Evolutionary conservation across 2,113 vertebrate species (phyloP).

Genomic region (Pterocles burchelli): DNA sequence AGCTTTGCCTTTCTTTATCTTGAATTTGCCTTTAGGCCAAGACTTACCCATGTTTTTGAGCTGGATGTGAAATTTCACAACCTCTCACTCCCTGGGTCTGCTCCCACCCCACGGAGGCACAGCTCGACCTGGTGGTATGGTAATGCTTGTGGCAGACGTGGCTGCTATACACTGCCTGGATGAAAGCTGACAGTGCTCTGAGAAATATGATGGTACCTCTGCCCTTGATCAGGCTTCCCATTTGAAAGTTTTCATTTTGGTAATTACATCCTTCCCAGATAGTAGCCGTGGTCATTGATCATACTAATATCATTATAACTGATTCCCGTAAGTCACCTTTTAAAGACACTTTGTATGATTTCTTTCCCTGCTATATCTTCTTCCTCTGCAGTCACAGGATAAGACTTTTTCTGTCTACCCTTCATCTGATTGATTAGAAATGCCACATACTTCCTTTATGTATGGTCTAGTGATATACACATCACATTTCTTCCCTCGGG

Average conservation of each 20-base stretch:
- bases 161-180: not conserved
- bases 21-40: not conserved
- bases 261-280: constrained; percentile 64
- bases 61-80: not conserved
- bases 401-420: constrained; percentile 45
- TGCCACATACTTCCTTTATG: constrained; percentile 46
- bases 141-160: not conserved
- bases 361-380: not conserved
- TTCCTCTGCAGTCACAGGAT: constrained; percentile 21
- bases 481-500: constrained; percentile 63
- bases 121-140: not conserved
- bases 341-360: constrained; percentile 40
- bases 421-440: constrained; percentile 41
- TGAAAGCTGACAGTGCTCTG: constrained; percentile 36
- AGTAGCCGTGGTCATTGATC: constrained; percentile 41
- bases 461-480: constrained; percentile 46
- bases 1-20: not conserved
- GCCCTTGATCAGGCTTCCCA: constrained; percentile 46
- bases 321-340: constrained; percentile 67
- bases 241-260: constrained; percentile 63
- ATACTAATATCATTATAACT: constrained; percentile 57
- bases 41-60: not conserved
- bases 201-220: constrained; percentile 54
- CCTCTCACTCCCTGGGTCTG: not conserved
- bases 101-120: not conserved